Base-by-base conservation (phyloP, 1,140 invertebrate species). In the Sitodiplosis mosellana region DNA sequence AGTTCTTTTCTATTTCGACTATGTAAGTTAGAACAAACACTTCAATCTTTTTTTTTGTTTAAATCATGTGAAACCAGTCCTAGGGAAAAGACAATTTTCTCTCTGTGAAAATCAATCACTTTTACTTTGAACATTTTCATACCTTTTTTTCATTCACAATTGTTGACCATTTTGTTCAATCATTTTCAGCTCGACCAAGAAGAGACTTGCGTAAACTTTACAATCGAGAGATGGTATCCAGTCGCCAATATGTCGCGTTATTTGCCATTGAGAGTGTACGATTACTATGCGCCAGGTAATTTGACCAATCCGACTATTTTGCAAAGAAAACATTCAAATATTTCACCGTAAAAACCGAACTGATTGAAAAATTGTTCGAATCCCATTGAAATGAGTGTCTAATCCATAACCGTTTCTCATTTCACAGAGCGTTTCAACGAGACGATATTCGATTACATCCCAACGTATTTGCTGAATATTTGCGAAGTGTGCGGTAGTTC, bases 401-500 rank as follows among this genome's bases (percentile, higher is more conserved):
- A 15, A 49, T 42, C 52, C 50, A 52, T 53, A 54, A n/a, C n/a
- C n/a, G n/a, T n/a, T n/a, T n/a, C n/a, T n/a, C n/a, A n/a, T 54
- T 52, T 76, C 72, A n/a, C 71, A 89, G 91, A 94, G 64, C 79
- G 89, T 42, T 94, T 88, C 69, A 94, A 94, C 59, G 87, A 93
- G 69, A 82, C 83, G 0, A 84, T 96, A 65, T 92, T 94, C 58
- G 87, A 93, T 58, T 78, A 88, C 2, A 72, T 88, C 42, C 78
- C 86, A 20, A 83, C 90, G 2, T 92, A 92, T 63, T 69, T 86
- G 14, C 67, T 95, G 21, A 93, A 92, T 63, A 93, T 98, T 52
- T 98, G 92, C 60, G 88, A 95, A 61, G 92, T 96, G n/a, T 98
- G 92, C 61, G 93, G 92, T 33, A 95, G 90, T 18, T 96, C 87